Conservation (phyloP, 2,888 invertebrate genomes). For the Megaustenia siamemsis region DNA sequence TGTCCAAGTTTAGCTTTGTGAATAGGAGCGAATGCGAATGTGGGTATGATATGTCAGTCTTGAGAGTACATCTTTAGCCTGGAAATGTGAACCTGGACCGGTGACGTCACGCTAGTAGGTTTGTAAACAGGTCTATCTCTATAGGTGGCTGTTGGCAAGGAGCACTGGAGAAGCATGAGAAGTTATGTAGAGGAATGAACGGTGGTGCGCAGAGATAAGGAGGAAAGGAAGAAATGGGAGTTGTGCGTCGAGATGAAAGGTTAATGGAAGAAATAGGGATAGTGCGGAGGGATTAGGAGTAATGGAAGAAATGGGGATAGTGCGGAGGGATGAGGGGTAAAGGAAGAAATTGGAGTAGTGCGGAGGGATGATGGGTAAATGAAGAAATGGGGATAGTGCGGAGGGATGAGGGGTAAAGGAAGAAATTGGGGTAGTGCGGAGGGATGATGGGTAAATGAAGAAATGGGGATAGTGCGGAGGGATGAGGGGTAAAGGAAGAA, state of each 20-base stretch:
- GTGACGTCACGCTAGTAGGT: too few relatives aligned
- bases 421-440: not conserved
- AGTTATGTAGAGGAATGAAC: not conserved
- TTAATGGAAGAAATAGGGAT: too few relatives aligned
- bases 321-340: not conserved
- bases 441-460: not conserved
- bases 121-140: not conserved
- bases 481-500: not conserved
- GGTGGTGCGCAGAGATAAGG: too few relatives aligned
- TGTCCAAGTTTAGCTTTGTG: not conserved
- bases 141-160: not conserved
- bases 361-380: not conserved
- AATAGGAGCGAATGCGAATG: not conserved
- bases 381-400: too few relatives aligned
- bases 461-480: too few relatives aligned
- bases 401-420: not conserved
- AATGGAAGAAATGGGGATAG: not conserved
- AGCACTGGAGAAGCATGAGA: not conserved
- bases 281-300: not conserved
- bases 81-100: too few relatives aligned
- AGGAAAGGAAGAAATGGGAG: not conserved
- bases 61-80: too few relatives aligned
- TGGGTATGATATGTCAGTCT: not conserved
- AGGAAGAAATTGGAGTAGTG: not conserved
- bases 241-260: too few relatives aligned